Percentiles rank a stretch among this genome's conserved stretches.
Evolutionary conservation across 2,113 vertebrate genomes (phyloP).

Genomic region (Chaenogobius annularis): DNA sequence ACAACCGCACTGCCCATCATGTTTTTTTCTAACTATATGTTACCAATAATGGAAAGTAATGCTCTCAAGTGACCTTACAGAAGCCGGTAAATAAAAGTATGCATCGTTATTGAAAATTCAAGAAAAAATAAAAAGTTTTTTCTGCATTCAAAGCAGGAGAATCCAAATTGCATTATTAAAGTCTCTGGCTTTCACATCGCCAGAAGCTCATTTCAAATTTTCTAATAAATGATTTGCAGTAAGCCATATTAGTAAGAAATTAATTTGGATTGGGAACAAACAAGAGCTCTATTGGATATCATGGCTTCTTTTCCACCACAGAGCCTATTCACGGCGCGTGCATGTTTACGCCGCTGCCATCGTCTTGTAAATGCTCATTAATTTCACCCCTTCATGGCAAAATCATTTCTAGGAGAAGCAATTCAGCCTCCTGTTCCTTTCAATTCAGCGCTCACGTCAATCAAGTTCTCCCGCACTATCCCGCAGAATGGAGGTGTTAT

Average conservation of each 20-base stretch:
- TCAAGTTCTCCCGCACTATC: constrained; percentile 92
- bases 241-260: constrained; percentile 39
- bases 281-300: constrained; percentile 74
- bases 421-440: constrained; percentile 99
- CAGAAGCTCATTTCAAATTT: constrained; percentile 52
- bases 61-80: neutral
- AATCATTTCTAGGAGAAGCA: constrained; percentile 93
- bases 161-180: constrained; percentile 40
- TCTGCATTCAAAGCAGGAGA: constrained; percentile 15
- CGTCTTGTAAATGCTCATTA: constrained; percentile 99
- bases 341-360: constrained; percentile 91
- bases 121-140: neutral
- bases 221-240: constrained; percentile 53
- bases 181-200: constrained; percentile 41
- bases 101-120: constrained; percentile 11
- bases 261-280: constrained; percentile 56
- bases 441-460: constrained; percentile 99
- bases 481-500: constrained; percentile 99
- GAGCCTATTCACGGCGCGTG: constrained; percentile 81
- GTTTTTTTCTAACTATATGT: neutral
- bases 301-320: constrained; percentile 56
- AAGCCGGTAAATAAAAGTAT: neutral
- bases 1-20: constrained; percentile 22
- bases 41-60: neutral
- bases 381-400: constrained; percentile 95